Conservation (phyloP, 2,888 invertebrate species). For the Meliscaeva auricollis region DNA sequence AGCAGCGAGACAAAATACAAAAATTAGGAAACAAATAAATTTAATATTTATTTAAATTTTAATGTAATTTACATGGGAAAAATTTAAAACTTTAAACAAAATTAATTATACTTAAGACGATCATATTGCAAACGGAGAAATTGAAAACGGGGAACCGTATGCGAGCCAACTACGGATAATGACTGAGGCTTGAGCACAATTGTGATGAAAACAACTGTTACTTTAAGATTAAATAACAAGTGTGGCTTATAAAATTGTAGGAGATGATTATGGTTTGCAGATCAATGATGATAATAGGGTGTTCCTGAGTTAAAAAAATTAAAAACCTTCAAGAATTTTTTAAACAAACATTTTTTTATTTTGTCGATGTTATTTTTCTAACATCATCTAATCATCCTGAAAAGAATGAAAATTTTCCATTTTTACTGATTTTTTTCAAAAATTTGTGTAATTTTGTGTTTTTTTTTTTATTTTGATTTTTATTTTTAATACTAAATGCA, state of each 20-base stretch:
- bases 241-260: slow-evolving; percentile 19
- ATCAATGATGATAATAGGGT: slow-evolving; percentile 11
- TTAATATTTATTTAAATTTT: slow-evolving; percentile 5
- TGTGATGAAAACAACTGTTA: slow-evolving; percentile 43
- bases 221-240: neutral
- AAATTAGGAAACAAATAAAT: slow-evolving; percentile 25
- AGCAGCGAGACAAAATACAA: neutral
- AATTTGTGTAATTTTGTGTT: no score
- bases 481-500: no score
- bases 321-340: no score
- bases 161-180: slow-evolving; percentile 22
- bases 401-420: no score
- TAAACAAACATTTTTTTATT: no score
- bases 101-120: slow-evolving; percentile 31
- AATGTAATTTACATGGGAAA: neutral
- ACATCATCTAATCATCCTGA: no score
- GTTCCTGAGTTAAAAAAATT: neutral
- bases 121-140: slow-evolving; percentile 34
- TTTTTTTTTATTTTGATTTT: no score
- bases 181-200: slow-evolving; percentile 1
- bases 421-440: no score
- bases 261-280: neutral
- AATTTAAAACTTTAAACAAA: slow-evolving; percentile 36
- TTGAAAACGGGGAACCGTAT: slow-evolving; percentile 8
- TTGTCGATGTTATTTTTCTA: no score